Evolutionary conservation across 2,888 invertebrate genomes (phyloP), one percentile per base, ranked within the genome.

Genomic region (Crepidodera aurea): DNA sequence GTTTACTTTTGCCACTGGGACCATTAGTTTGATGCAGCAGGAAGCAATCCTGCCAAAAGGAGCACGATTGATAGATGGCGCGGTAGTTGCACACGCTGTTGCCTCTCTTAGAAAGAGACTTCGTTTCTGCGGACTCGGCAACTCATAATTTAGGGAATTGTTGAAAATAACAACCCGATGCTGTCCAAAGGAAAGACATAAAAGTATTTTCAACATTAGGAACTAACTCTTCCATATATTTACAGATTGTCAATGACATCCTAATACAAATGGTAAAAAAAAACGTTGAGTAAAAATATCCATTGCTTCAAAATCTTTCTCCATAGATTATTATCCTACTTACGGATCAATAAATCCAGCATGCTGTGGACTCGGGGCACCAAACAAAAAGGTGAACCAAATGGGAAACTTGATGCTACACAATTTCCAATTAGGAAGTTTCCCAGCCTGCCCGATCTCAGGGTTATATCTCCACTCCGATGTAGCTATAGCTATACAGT

Each of bases 21-120:
- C 81, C 81, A 81, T 81, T 81, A 81, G 80, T 80, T 79, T 79
- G 80, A 79, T 81, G 79, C 80, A 79, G 79, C 81, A 80, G 81
- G 81, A 81, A 81, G 80, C 80, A 84, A 84, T 84, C 82, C 81
- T 74, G 78, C 75, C 76, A 71, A 67, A 57, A 73, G 74, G 72
- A 75, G 66, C 69, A 69, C 77, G 81, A 81, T 81, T 80, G 81
- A 81, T 81, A 78, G 75, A 75, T 75, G 75, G 73, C 70, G 71
- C 66, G 40, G 40, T 40, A 32, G 51, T 48, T 19, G 51, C 34
- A 40, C 48, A 54, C 34, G 53, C 60, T 54, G 37, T 54, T 60
- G 53, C 48, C 48, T 60, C 40, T 54, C 54, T 32, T 48, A 39
- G n/a, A 34, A 19, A 37, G 70, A 29, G 44, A 32, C 40, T 1